These are phyloP conservation scores for Ammodytes dubius DNA, from an alignment of 2,113 vertebrate species.

Conservation along the genomic window DNA sequence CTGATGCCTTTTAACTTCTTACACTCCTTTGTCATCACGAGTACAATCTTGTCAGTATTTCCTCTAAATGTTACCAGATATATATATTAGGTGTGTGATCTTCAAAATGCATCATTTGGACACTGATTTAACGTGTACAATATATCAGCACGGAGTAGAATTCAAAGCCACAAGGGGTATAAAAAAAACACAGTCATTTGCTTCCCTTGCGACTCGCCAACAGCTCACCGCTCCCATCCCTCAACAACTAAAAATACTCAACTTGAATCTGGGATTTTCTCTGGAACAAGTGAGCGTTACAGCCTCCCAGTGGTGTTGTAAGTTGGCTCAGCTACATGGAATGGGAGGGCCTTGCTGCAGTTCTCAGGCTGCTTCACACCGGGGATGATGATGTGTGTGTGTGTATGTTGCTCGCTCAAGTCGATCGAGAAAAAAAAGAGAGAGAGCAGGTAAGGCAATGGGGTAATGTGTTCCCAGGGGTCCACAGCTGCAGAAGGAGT, in stretches of 20 bases:
- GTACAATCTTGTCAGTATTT: background rate
- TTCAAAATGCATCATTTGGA: conserved; percentile 22
- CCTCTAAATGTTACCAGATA: conserved; percentile 33
- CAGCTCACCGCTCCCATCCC: conserved; percentile 27
- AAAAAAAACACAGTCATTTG: conserved; percentile 24
- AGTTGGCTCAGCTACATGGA: conserved; percentile 37
- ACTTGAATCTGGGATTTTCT: conserved; percentile 42
- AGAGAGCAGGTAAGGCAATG: conserved; percentile 52
- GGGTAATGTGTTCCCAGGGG: conserved; percentile 55
- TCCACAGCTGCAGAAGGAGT: conserved; percentile 67
- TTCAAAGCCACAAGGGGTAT: background rate
- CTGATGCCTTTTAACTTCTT: conserved; percentile 20
- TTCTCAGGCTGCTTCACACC: conserved; percentile 56
- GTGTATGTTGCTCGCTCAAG: conserved; percentile 1
- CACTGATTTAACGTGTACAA: background rate
- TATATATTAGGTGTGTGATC: background rate
- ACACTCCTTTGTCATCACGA: background rate
- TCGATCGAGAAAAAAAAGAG: conserved; percentile 29
- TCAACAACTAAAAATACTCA: conserved; percentile 46
- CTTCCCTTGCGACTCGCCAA: conserved; percentile 24
- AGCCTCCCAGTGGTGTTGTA: conserved; percentile 55
- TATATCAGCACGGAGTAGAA: conserved; percentile 18
- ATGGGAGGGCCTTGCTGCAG: background rate
- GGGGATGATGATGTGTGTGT: conserved; percentile 17
- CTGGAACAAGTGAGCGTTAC: conserved; percentile 40